Evolutionary conservation across 2,888 invertebrate species (phyloP).

Genomic region (Syritta pipiens): DNA sequence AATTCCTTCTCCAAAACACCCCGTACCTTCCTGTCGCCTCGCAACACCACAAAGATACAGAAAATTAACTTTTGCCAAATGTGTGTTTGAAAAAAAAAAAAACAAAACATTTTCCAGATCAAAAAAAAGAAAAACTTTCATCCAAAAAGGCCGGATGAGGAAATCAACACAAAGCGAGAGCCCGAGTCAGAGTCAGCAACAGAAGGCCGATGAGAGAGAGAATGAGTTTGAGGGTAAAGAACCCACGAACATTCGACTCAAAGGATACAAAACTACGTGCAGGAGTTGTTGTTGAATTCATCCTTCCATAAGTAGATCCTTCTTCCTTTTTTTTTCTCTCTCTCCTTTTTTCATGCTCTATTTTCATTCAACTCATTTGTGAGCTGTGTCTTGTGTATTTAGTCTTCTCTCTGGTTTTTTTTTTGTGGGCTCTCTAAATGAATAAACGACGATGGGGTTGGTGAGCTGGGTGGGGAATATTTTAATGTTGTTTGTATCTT

Average conservation of each 20-base stretch:
- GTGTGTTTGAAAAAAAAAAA: conserved; percentile 17
- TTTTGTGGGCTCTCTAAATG: conserved; percentile 30
- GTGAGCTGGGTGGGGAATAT: conserved; percentile 28
- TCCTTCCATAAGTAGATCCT: neutral
- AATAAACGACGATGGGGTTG: neutral
- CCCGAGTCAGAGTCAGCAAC: neutral
- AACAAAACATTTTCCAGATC: too few species aligned
- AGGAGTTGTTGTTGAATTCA: neutral
- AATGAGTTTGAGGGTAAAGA: conserved; percentile 40
- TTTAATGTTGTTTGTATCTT: conserved; percentile 61
- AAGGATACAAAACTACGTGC: conserved; percentile 23
- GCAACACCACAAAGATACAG: neutral
- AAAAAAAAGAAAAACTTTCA: neutral
- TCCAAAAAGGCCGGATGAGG: too few species aligned
- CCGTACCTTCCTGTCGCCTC: neutral
- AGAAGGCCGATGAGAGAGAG: conserved; percentile 31
- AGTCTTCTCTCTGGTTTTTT: conserved; percentile 5
- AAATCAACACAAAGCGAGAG: too few species aligned
- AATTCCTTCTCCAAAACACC: too few species aligned
- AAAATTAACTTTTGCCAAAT: conserved; percentile 31
- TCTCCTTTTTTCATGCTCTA: conserved; percentile 57
- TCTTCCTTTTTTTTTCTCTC: conserved; percentile 2
- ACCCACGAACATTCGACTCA: conserved; percentile 47
- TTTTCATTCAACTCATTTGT: conserved; percentile 58
- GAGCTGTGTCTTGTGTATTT: conserved; percentile 41